Conservation (phyloP, 2,797 vertebrate species). For the Hylomyscus alleni region DNA sequence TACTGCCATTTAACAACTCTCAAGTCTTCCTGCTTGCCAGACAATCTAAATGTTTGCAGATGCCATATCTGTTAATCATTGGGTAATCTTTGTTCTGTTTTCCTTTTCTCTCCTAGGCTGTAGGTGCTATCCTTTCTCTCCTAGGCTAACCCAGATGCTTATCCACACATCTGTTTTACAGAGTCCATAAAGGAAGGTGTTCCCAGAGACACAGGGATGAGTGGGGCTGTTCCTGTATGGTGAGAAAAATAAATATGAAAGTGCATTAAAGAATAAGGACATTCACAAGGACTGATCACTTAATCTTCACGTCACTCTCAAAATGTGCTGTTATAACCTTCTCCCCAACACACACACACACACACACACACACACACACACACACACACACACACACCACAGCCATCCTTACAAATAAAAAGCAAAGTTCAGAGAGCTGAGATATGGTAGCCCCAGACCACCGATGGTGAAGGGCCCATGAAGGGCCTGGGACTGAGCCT, state of each 20-base stretch:
- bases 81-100: not conserved
- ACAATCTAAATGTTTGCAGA: conserved; percentile 62
- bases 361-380: not conserved
- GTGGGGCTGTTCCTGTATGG: not conserved
- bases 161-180: not conserved
- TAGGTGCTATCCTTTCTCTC: not conserved
- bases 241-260: not conserved
- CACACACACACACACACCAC: too few species aligned
- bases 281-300: not conserved
- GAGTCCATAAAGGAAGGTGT: not conserved
- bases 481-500: not conserved
- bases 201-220: not conserved
- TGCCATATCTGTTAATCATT: not conserved
- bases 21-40: not conserved
- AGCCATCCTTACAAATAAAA: not conserved
- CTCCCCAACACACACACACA: not conserved
- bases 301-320: conserved; percentile 19
- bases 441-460: not conserved
- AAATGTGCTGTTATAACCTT: not conserved
- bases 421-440: not conserved
- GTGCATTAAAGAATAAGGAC: not conserved
- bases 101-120: not conserved
- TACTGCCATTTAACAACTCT: not conserved
- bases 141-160: not conserved
- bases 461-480: not conserved